Conservation (phyloP, 2,888 invertebrate species). For the Thecocarcelia acutangulata region DNA sequence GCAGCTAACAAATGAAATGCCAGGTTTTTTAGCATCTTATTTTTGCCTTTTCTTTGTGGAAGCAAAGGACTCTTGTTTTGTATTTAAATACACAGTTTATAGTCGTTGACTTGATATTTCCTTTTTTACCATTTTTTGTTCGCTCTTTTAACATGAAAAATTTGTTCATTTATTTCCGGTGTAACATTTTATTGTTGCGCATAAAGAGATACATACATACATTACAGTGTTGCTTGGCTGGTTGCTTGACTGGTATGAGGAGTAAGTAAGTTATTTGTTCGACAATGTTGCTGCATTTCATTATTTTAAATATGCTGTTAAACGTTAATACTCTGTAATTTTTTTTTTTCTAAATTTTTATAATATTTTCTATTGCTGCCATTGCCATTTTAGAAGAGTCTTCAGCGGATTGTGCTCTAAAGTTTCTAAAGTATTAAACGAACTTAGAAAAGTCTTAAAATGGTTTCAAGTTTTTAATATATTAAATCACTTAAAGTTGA, state of each 20-base stretch:
- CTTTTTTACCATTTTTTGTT: not conserved
- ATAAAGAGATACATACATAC: no score
- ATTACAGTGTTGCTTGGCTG: no score
- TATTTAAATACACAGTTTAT: constrained; percentile 49
- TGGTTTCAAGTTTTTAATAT: no score
- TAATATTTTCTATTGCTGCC: not conserved
- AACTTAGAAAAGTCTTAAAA: not conserved
- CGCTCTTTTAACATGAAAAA: constrained; percentile 42
- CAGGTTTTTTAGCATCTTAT: not conserved
- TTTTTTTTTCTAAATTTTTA: constrained; percentile 28
- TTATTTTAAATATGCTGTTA: constrained; percentile 40
- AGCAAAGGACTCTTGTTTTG: constrained; percentile 31
- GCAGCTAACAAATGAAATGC: constrained; percentile 36
- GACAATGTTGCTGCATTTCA: constrained; percentile 50
- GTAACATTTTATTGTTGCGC: constrained; percentile 38
- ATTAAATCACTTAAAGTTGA: no score
- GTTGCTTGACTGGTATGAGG: no score
- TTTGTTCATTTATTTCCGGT: constrained; percentile 58
- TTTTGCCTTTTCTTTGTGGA: not conserved
- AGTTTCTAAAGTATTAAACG: not conserved
- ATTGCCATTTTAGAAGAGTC: not conserved
- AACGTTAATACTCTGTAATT: constrained; percentile 41
- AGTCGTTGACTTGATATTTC: constrained; percentile 24
- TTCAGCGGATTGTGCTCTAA: not conserved
- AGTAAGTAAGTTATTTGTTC: constrained; percentile 1